Conservation (phyloP, 2,797 vertebrate species). For the Corythornis leucogaster region DNA sequence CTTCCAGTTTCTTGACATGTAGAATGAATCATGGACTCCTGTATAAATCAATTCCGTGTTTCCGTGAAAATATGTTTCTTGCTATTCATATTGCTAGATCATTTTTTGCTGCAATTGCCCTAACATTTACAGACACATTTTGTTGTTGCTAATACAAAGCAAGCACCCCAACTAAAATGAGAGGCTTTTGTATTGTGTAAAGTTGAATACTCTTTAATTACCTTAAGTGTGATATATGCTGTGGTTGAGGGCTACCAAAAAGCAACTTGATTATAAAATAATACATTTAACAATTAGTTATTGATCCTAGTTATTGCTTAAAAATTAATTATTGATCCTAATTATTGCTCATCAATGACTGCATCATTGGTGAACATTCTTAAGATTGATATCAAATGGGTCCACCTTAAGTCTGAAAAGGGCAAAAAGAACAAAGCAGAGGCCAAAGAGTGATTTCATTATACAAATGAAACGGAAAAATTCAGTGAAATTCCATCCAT, state of each 20-base stretch:
- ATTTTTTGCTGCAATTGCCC: neutral
- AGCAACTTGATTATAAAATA: neutral
- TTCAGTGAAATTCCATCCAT: conserved; percentile 56
- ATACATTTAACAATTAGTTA: neutral
- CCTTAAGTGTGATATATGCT: neutral
- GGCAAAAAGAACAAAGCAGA: conserved; percentile 18
- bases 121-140: neutral
- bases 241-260: neutral
- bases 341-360: neutral
- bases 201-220: neutral
- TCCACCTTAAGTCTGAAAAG: conserved; percentile 39
- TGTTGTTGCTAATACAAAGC: neutral
- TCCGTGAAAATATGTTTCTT: neutral
- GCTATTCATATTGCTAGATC: neutral
- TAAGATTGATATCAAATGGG: neutral
- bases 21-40: neutral
- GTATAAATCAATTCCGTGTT: neutral
- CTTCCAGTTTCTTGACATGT: neutral
- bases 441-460: conserved; percentile 66
- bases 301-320: neutral
- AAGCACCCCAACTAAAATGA: neutral
- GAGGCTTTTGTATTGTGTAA: neutral
- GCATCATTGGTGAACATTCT: neutral
- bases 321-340: neutral
- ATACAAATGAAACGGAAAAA: conserved; percentile 60